Conservation (phyloP, 2,888 invertebrate species). For the Scaptomyza parva region DNA sequence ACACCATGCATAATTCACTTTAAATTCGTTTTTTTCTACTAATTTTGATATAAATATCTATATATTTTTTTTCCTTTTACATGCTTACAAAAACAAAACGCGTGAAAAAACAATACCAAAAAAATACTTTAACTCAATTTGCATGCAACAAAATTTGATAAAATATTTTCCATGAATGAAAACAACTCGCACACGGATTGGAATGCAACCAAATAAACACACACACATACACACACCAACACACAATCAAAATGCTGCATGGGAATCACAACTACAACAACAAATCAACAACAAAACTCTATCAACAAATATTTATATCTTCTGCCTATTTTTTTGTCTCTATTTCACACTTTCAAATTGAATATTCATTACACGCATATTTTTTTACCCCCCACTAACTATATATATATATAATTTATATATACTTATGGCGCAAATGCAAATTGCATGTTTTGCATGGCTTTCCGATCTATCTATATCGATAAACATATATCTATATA, state of each 20-base stretch:
- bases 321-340: constrained; percentile 16
- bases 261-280: constrained; percentile 36
- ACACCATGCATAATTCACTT: constrained; percentile 22
- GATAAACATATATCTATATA: background rate
- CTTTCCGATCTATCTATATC: constrained; percentile 35
- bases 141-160: constrained; percentile 61
- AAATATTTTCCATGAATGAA: constrained; percentile 48
- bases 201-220: constrained; percentile 49
- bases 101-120: constrained; percentile 38
- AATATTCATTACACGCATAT: constrained; percentile 29
- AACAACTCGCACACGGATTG: constrained; percentile 67
- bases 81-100: constrained; percentile 67
- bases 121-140: constrained; percentile 48
- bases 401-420: constrained; percentile 23
- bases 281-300: constrained; percentile 38
- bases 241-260: constrained; percentile 55
- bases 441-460: constrained; percentile 49
- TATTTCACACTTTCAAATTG: constrained; percentile 11
- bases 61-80: constrained; percentile 64
- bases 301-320: constrained; percentile 31
- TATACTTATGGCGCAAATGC: constrained; percentile 20
- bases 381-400: constrained; percentile 13
- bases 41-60: constrained; percentile 61
- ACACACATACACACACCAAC: constrained; percentile 22
- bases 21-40: constrained; percentile 51